Base-by-base conservation (phyloP, 2,113 vertebrate genomes). In the Glaucidium brasilianum region DNA sequence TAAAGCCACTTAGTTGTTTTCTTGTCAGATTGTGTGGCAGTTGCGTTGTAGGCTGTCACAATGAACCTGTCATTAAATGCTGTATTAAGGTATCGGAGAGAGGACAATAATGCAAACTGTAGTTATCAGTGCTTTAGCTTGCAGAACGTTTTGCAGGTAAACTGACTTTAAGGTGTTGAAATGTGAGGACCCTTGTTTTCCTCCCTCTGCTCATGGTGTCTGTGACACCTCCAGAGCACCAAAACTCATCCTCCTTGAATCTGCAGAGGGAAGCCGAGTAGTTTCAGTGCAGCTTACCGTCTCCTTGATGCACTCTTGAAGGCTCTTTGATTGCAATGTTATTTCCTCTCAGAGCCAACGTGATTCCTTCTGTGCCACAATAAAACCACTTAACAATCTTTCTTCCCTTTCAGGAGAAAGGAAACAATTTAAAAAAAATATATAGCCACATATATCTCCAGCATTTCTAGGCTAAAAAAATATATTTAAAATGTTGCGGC, bases 381-480 rank as follows among this genome's bases (percentile, higher is more conserved):
- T 85, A 92, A 94, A 97, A 72, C 52, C 88, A 49, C 77, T 86
- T 78, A 84, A 92, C 80, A 86, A 89, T 94, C 76, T 86, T 90
- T 93, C 90, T 94, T 87, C 41, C 85, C 64, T 85, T 95, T 94
- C 64, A 78, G 79, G 35, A 87, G 73, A 91, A 95, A 87, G 39
- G 84, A 85, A 96, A 62, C 60, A 87, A 89, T 94, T 94, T 56
- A 0, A 55, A 90, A 87, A 89, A 89, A 72, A 94, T 41, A 84
- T 88, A 80, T 71, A 71, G 81, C 78, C 50, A 62, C 60, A 66
- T 82, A 73, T 45, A 88, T 69, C 64, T 79, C 49, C 34, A 20
- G 45, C 29, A 68, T 69, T 94, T 79, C 84, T 90, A 73, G 64
- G 27, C 77, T 66, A 67, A 88, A 95, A 92, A 92, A 82, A 64